Base-by-base conservation (phyloP, 2,888 invertebrate genomes). In the Dolomedes plantarius region DNA sequence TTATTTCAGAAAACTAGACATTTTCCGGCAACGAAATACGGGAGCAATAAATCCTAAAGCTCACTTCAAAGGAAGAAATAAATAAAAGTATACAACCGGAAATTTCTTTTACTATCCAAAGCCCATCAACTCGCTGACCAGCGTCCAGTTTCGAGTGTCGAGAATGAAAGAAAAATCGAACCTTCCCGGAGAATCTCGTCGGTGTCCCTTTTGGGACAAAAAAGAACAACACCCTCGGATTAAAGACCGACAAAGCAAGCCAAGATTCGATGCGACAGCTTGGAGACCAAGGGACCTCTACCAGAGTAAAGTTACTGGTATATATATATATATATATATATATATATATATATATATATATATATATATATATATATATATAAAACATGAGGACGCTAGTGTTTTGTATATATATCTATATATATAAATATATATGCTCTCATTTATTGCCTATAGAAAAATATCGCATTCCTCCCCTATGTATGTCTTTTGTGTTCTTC, bases 201-300 rank as follows among this genome's bases (percentile, higher is more conserved):
- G 1, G 11, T 2, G 56, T 56, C 23, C 23, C 56, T 1, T 19
- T 56, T 56, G 56, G 56, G 56, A 56, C 56, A 23, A 56, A 56
- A 56, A 56, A 23, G 23, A 56, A n/a, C 19, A n/a, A n/a, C 19
- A 23, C 23, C 5, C 29, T 11, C 31, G 75, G 83, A 85, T 85
- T 85, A 85, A 77, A 73, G 83, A 32, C 31, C 83, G 36, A 85
- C 83, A 73, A 65, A 78, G 83, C 83, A 85, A 62, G 27, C 39
- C 73, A 23, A 77, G 73, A 85, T 85, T 85, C 77, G 77, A 85
- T 68, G 83, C 32, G 83, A 85, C 83, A 85, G 83, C 73, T 65
- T 19, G 13, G 56, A 68, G 67, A 77, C 71, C 39, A 36, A 50
- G 68, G 77, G 62, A 50, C 65, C 27, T 41, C 19, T 50, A 27